Percentiles rank a stretch among this genome's conserved stretches.
Conservation (phyloP, 2,113 vertebrate species). For the Hydropotes inermis region DNA sequence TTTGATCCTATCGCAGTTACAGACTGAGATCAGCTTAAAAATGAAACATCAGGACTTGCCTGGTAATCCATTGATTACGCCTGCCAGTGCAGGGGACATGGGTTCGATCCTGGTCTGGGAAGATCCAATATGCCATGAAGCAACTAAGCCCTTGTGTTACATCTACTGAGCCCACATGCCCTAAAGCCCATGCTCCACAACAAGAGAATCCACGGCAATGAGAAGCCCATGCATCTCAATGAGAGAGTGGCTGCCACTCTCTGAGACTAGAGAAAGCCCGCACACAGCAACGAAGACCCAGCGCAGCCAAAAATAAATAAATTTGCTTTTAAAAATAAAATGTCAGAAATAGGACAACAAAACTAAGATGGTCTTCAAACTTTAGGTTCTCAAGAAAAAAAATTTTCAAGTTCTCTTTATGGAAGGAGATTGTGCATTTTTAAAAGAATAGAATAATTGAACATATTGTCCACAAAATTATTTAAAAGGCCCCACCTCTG, state of each 20-base stretch:
- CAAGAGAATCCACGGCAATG: not conserved
- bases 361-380: not conserved
- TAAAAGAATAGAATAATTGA: not conserved
- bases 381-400: not conserved
- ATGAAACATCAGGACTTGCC: accelerated
- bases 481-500: not conserved
- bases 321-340: accelerated
- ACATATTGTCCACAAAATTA: accelerated
- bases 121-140: not conserved
- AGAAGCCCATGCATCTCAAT: not conserved
- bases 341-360: not conserved
- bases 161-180: not conserved
- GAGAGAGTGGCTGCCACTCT: not conserved
- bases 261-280: not conserved
- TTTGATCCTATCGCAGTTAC: not conserved
- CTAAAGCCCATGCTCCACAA: not conserved
- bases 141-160: not conserved
- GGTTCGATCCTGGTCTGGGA: not conserved
- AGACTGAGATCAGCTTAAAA: too few species aligned
- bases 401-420: accelerated
- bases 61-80: not conserved
- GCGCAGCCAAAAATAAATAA: not conserved
- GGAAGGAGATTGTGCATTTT: not conserved
- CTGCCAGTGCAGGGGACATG: not conserved
- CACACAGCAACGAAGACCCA: not conserved